Percentiles rank a stretch among this genome's conserved stretches.
These are phyloP conservation scores for Itoplectis maculator DNA, from an alignment of 2,888 invertebrate species.

Conservation along the genomic window DNA sequence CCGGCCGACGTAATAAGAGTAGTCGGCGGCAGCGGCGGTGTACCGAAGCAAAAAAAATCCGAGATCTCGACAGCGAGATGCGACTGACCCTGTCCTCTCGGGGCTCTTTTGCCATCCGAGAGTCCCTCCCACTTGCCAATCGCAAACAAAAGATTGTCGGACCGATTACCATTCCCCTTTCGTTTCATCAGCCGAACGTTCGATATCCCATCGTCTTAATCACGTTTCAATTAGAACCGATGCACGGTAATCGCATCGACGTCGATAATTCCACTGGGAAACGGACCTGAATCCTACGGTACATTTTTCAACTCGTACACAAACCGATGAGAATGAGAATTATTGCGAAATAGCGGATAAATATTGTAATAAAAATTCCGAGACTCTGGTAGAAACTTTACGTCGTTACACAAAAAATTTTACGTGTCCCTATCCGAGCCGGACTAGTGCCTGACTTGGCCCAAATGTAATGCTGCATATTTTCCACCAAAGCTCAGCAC, in stretches of 20 bases:
- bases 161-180: constrained; percentile 56
- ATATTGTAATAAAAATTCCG: no score
- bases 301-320: neutral
- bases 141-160: constrained; percentile 45
- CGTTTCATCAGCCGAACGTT: constrained; percentile 43
- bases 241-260: neutral
- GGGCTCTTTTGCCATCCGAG: neutral
- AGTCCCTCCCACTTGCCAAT: constrained; percentile 6
- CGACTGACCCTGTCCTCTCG: constrained; percentile 50
- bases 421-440: no score
- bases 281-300: neutral
- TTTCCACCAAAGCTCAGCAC: no score
- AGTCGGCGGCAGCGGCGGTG: constrained; percentile 42
- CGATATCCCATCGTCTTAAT: constrained; percentile 21
- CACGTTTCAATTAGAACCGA: constrained; percentile 56
- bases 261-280: neutral
- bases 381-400: no score
- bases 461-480: no score
- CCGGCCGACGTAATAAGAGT: constrained; percentile 64
- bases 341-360: no score
- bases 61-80: constrained; percentile 26
- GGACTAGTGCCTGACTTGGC: no score
- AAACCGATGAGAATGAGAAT: no score
- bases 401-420: no score
- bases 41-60: constrained; percentile 30